A percentile compares a stretch with the other conserved stretches of the same genome.
Evolutionary conservation across 2,888 invertebrate species (phyloP).

Genomic region (Watsonalla binaria): DNA sequence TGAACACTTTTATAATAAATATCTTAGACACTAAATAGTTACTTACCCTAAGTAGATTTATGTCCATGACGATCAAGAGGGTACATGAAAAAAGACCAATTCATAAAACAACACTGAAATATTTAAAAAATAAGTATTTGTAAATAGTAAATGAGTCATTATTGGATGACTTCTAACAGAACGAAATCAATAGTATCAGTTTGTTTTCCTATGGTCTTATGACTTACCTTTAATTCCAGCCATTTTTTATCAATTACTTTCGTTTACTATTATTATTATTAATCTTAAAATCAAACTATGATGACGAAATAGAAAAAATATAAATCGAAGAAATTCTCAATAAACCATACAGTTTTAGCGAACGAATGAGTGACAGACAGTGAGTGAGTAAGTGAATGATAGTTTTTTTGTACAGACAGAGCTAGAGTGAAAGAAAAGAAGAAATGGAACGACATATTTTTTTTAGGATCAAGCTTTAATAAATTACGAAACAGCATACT

Average conservation of each 20-base stretch:
- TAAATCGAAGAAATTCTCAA: not conserved
- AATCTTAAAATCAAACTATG: not conserved
- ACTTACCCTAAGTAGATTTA: conserved; percentile 51
- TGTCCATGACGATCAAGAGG: conserved; percentile 14
- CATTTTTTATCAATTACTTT: conserved; percentile 33
- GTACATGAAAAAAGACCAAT: conserved; percentile 50
- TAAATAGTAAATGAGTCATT: conserved; percentile 66
- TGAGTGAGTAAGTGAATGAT: too few species aligned
- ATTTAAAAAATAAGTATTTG: conserved; percentile 35
- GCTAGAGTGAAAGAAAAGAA: too few species aligned
- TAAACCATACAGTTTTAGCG: not conserved
- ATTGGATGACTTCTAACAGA: conserved; percentile 23
- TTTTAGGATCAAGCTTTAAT: too few species aligned
- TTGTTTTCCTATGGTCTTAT: not conserved
- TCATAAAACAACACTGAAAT: conserved; percentile 15
- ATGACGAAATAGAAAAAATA: not conserved
- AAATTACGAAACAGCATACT: too few species aligned
- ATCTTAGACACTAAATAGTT: not conserved
- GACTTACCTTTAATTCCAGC: conserved; percentile 72
- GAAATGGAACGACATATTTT: too few species aligned
- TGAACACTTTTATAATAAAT: too few species aligned
- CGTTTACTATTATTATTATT: not conserved
- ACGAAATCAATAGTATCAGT: not conserved
- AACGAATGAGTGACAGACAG: too few species aligned
- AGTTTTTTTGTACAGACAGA: too few species aligned